phyloP scores from a whole-genome alignment of 2,797 vertebrate species.

The Balearica regulorum region DNA sequence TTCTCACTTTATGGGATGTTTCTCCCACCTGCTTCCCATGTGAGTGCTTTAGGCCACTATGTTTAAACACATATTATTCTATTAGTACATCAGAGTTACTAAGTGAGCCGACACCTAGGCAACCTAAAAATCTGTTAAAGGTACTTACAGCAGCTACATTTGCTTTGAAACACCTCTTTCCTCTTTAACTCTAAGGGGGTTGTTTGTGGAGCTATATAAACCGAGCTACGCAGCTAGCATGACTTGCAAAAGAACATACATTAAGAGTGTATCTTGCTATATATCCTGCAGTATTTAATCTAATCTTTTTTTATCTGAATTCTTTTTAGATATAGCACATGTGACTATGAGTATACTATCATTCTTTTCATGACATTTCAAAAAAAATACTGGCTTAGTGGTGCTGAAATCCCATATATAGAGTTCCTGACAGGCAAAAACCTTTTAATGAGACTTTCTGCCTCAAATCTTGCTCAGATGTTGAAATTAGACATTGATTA shows the following conservation, averaged over 20 bases:
- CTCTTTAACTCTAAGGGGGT: background rate
- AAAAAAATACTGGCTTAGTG: background rate
- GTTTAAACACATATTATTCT: background rate
- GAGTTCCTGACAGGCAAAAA: background rate
- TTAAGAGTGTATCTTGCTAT: background rate
- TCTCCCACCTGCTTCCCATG: background rate
- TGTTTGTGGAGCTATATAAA: background rate
- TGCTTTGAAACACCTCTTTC: background rate
- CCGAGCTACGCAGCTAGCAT: background rate
- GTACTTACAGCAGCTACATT: background rate
- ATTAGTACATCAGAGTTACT: background rate
- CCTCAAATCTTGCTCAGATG: background rate
- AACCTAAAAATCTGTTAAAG: background rate
- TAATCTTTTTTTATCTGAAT: background rate
- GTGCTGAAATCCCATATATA: background rate
- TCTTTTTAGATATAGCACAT: background rate
- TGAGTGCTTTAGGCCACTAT: background rate
- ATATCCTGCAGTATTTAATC: background rate
- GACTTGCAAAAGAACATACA: background rate
- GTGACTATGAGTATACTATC: background rate
- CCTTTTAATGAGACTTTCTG: background rate
- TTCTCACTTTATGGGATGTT: background rate
- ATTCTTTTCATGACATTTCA: background rate
- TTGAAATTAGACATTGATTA: background rate
- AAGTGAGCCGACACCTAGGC: background rate